Percentiles rank a stretch among this genome's conserved stretches.
phyloP scores from a whole-genome alignment of 2,888 invertebrate genomes.

The Bellardia bayeri region DNA sequence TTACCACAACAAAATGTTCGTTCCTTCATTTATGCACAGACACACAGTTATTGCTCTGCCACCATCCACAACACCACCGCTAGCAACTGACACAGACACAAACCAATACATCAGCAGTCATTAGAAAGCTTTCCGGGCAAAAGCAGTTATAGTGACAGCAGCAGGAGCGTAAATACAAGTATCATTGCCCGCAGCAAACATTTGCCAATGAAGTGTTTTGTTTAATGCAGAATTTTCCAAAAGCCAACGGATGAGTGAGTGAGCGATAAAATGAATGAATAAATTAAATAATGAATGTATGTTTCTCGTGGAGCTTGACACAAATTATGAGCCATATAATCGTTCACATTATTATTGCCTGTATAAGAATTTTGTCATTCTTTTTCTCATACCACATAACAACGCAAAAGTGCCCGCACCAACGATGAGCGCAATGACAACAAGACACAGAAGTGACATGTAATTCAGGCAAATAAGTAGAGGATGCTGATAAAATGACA shows the following conservation, averaged over 20 bases:
- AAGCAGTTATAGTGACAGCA: not conserved
- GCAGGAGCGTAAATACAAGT: not conserved
- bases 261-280: not conserved
- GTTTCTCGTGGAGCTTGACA: constrained; percentile 34
- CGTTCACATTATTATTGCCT: constrained; percentile 58
- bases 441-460: constrained; percentile 70
- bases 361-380: constrained; percentile 47
- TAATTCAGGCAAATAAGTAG: constrained; percentile 72
- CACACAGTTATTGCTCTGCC: constrained; percentile 1
- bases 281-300: constrained; percentile 23
- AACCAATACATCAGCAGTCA: constrained; percentile 17
- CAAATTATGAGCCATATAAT: constrained; percentile 61
- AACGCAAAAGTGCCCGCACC: constrained; percentile 2
- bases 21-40: not conserved
- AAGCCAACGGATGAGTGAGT: constrained; percentile 14
- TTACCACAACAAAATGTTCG: constrained; percentile 33
- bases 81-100: constrained; percentile 26
- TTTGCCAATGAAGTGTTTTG: constrained; percentile 43
- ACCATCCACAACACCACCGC: not conserved
- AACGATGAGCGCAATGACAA: constrained; percentile 24
- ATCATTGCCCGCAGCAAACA: constrained; percentile 39
- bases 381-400: not conserved
- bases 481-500: constrained; percentile 69
- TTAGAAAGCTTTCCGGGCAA: not conserved
- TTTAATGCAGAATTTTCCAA: constrained; percentile 1